A percentile compares a stretch with the other conserved stretches of the same genome.
phyloP scores from a whole-genome alignment of 1,140 invertebrate species.

The Amphibalanus amphitrite region DNA sequence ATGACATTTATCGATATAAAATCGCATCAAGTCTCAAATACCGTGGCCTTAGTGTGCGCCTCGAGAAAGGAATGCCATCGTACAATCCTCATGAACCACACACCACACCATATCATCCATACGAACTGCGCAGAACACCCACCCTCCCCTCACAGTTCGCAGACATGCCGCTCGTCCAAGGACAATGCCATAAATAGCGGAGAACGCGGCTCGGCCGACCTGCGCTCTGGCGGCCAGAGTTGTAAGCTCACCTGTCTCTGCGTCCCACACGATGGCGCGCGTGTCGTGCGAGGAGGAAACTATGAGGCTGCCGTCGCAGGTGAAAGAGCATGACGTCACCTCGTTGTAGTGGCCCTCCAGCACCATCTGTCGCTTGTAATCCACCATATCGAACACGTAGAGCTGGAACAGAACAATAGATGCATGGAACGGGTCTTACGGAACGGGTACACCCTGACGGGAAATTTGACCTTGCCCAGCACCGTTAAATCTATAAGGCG shows the following conservation, averaged over 20 bases:
- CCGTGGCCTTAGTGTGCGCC: too few relatives aligned
- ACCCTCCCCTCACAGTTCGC: too few relatives aligned
- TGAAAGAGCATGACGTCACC: conserved; percentile 34
- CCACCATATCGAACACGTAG: conserved; percentile 29
- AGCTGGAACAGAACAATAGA: conserved; percentile 25
- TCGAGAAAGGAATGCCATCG: too few relatives aligned
- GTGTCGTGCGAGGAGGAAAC: conserved; percentile 37
- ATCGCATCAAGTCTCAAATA: too few relatives aligned
- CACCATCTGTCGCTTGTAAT: conserved; percentile 22
- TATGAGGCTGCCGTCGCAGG: conserved; percentile 36
- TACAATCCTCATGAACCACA: conserved; percentile 2
- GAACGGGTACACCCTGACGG: too few relatives aligned
- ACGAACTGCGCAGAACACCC: not conserved
- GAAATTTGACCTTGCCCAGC: too few relatives aligned
- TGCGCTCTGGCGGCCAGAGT: not conserved
- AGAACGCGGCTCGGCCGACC: not conserved
- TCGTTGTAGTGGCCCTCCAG: conserved; percentile 35
- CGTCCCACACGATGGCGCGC: conserved; percentile 35
- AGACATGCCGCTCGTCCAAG: too few relatives aligned
- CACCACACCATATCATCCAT: conserved; percentile 3
- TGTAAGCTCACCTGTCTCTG: conserved; percentile 26
- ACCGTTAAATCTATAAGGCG: too few relatives aligned
- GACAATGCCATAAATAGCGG: not conserved
- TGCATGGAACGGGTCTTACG: too few relatives aligned
- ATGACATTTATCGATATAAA: too few relatives aligned